These are phyloP conservation scores for Parascotia fuliginaria DNA, from an alignment of 2,888 invertebrate genomes.

Conservation along the genomic window DNA sequence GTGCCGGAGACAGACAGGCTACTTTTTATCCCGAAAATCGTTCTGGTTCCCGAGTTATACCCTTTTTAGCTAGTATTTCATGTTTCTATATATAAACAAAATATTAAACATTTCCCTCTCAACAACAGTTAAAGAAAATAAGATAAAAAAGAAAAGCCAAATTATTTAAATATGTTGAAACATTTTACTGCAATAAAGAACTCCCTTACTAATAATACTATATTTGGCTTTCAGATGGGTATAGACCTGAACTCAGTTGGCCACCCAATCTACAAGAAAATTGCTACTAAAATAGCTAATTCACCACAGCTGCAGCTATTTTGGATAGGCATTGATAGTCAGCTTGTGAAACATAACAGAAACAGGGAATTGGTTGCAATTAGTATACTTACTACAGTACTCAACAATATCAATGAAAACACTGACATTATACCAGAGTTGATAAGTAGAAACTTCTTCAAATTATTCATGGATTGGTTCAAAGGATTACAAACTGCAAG, in stretches of 20 bases:
- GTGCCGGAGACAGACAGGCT: too few species aligned
- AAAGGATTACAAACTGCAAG: constrained; percentile 85
- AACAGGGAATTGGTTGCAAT: constrained; percentile 87
- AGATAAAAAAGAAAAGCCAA: too few species aligned
- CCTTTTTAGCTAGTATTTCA: too few species aligned
- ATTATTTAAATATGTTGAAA: too few species aligned
- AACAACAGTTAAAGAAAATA: too few species aligned
- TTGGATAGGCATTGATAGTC: constrained; percentile 83
- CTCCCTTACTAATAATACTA: too few species aligned
- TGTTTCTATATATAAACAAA: too few species aligned
- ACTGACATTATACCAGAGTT: constrained; percentile 81
- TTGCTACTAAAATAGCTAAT: constrained; percentile 83
- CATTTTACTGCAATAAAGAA: too few species aligned
- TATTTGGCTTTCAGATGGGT: constrained; percentile 82
- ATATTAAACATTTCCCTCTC: too few species aligned
- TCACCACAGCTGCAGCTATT: constrained; percentile 83
- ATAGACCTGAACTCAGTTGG: constrained; percentile 84
- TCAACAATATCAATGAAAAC: constrained; percentile 79
- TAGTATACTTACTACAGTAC: constrained; percentile 85
- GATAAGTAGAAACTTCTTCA: constrained; percentile 88
- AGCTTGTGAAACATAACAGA: constrained; percentile 76
- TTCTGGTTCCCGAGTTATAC: too few species aligned
- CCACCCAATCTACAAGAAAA: constrained; percentile 88
- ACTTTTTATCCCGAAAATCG: too few species aligned
- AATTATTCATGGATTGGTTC: constrained; percentile 87